Evolutionary conservation across 2,797 vertebrate genomes (phyloP).

Genomic region (Microctenopoma lineatum): DNA sequence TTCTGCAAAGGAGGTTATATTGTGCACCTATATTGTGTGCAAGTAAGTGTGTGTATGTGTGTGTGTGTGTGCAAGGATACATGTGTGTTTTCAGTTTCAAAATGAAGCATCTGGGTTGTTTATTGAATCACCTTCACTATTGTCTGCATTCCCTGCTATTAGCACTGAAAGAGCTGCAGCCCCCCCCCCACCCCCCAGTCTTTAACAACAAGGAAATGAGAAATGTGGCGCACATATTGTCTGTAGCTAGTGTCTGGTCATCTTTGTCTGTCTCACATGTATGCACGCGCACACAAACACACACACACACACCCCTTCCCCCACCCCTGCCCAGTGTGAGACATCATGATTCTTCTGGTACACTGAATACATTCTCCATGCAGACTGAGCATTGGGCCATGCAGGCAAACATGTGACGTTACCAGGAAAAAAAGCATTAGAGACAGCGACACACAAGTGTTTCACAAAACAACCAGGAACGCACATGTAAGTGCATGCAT

Average conservation of each 20-base stretch:
- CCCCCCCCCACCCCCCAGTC: neutral
- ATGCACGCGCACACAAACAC: neutral
- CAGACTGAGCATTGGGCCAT: conserved; percentile 66
- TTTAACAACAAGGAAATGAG: conserved; percentile 57
- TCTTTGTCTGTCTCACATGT: conserved; percentile 58
- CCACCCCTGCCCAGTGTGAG: conserved; percentile 64
- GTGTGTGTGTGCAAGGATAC: conserved; percentile 45
- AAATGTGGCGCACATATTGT: conserved; percentile 69
- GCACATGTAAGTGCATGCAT: conserved; percentile 19
- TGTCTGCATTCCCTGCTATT: conserved; percentile 67
- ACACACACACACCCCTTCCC: conserved; percentile 53
- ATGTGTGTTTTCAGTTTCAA: conserved; percentile 54
- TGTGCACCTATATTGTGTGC: conserved; percentile 55
- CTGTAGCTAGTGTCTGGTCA: conserved; percentile 71
- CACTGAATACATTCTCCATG: conserved; percentile 75
- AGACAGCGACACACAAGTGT: conserved; percentile 1
- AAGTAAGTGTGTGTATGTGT: conserved; percentile 42
- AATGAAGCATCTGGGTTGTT: conserved; percentile 70
- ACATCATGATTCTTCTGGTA: conserved; percentile 78
- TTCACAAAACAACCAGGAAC: conserved; percentile 48
- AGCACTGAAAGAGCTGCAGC: conserved; percentile 64
- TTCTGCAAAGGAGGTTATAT: conserved; percentile 75
- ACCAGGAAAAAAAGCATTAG: conserved; percentile 57
- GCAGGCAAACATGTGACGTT: conserved; percentile 67
- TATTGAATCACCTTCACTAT: conserved; percentile 75